Conservation (phyloP, 2,113 vertebrate genomes). For the Trematomus loennbergii region DNA sequence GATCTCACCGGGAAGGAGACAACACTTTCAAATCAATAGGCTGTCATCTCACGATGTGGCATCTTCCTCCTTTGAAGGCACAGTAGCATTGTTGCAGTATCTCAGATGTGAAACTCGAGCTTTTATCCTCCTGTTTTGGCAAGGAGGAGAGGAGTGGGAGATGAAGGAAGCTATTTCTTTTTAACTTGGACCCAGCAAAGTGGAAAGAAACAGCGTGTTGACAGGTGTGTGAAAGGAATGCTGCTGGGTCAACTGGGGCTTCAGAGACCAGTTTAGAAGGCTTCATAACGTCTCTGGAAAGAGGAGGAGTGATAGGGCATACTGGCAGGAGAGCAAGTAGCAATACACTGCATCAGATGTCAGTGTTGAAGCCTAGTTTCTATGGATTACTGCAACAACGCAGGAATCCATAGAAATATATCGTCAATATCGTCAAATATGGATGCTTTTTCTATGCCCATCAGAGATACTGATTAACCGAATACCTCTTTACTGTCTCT, state of each 20-base stretch:
- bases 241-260: slow-evolving; percentile 74
- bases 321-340: slow-evolving; percentile 16
- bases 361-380: slow-evolving; percentile 23
- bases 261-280: slow-evolving; percentile 68
- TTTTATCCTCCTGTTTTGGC: slow-evolving; percentile 82
- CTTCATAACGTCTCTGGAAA: slow-evolving; percentile 51
- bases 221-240: slow-evolving; percentile 73
- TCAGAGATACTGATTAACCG: too few relatives aligned
- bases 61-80: slow-evolving; percentile 81
- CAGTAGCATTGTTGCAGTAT: slow-evolving; percentile 76
- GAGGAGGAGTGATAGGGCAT: slow-evolving; percentile 28
- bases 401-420: too few relatives aligned
- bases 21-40: slow-evolving; percentile 77
- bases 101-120: slow-evolving; percentile 78
- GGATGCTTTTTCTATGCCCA: too few relatives aligned
- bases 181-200: slow-evolving; percentile 77
- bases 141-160: slow-evolving; percentile 64
- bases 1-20: slow-evolving; percentile 78
- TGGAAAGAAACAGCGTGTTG: slow-evolving; percentile 69
- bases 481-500: too few relatives aligned
- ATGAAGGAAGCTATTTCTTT: slow-evolving; percentile 76
- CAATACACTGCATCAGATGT: slow-evolving; percentile 38
- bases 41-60: slow-evolving; percentile 78
- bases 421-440: too few relatives aligned
- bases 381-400: not conserved